Evolutionary conservation across 2,797 vertebrate genomes (phyloP).

Genomic region (Darevskia mixta): DNA sequence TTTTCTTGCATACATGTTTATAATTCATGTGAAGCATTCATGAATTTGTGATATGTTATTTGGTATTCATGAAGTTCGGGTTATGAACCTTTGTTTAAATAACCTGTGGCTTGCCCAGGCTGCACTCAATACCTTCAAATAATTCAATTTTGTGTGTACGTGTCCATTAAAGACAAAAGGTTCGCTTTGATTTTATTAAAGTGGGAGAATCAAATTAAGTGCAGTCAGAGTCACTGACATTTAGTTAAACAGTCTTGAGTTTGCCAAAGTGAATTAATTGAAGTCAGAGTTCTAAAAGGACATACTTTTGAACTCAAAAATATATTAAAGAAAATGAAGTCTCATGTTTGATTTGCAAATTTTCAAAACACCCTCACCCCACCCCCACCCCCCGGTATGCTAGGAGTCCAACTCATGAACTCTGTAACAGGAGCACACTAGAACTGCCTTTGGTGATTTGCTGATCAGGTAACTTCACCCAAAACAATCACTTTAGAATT

Average conservation of each 20-base stretch:
- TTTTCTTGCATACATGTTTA: conserved; percentile 8
- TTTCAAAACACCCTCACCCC: not conserved
- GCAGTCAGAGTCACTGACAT: conserved; percentile 14
- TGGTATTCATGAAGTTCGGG: conserved; percentile 3
- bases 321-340: not conserved
- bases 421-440: not conserved
- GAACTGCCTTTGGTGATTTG: not conserved
- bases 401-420: not conserved
- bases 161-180: conserved; percentile 13
- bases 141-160: not conserved
- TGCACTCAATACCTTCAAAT: not conserved
- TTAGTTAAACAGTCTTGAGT: conserved; percentile 9
- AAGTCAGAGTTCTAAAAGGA: conserved; percentile 11
- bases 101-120: not conserved
- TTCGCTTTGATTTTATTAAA: conserved; percentile 9
- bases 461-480: not conserved
- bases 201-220: not conserved
- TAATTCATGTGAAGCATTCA: conserved; percentile 20
- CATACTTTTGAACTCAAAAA: not conserved
- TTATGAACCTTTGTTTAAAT: conserved; percentile 23
- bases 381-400: no score
- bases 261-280: conserved; percentile 11
- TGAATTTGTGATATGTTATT: conserved; percentile 5
- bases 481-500: not conserved
- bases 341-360: conserved; percentile 10